These are phyloP conservation scores for Pyrrhia umbra DNA, from an alignment of 2,888 invertebrate genomes.

Conservation along the genomic window DNA sequence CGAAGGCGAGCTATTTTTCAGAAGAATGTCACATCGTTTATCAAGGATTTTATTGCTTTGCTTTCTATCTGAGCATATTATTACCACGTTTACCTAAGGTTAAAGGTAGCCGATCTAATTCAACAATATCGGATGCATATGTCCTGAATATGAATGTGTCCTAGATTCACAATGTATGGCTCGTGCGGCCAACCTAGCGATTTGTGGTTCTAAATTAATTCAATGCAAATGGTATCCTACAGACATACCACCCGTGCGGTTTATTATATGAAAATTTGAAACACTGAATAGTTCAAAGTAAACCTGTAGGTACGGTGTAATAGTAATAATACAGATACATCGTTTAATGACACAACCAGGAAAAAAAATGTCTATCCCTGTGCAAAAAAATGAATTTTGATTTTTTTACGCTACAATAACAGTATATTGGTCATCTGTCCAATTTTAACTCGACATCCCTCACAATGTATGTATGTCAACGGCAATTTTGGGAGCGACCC, in stretches of 20 bases:
- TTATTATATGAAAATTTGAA: constrained; percentile 19
- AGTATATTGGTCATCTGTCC: constrained; percentile 23
- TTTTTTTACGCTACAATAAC: constrained; percentile 14
- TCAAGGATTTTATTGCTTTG: constrained; percentile 15
- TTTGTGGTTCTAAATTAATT: constrained; percentile 52
- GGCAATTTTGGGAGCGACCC: constrained; percentile 18
- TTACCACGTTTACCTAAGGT: neutral
- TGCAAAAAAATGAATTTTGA: too few relatives aligned
- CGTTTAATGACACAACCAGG: too few relatives aligned
- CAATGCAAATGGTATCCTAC: constrained; percentile 37
- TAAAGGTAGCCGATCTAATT: constrained; percentile 9
- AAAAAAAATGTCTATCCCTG: too few relatives aligned
- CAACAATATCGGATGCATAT: constrained; percentile 45
- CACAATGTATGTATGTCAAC: constrained; percentile 24
- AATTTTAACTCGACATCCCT: constrained; percentile 25
- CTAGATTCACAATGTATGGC: constrained; percentile 47
- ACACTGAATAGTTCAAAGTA: constrained; percentile 17
- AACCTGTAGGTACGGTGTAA: constrained; percentile 1
- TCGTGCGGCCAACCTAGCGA: constrained; percentile 40
- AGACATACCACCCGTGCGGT: constrained; percentile 17
- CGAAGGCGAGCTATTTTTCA: constrained; percentile 1
- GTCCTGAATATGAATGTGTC: constrained; percentile 53
- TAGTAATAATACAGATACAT: too few relatives aligned
- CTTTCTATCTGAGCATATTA: neutral
- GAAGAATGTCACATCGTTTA: constrained; percentile 10